A percentile compares a stretch with the other conserved stretches of the same genome.
phyloP scores from a whole-genome alignment of 92 coral and sea anemone genomes.

The Porites divaricata region DNA sequence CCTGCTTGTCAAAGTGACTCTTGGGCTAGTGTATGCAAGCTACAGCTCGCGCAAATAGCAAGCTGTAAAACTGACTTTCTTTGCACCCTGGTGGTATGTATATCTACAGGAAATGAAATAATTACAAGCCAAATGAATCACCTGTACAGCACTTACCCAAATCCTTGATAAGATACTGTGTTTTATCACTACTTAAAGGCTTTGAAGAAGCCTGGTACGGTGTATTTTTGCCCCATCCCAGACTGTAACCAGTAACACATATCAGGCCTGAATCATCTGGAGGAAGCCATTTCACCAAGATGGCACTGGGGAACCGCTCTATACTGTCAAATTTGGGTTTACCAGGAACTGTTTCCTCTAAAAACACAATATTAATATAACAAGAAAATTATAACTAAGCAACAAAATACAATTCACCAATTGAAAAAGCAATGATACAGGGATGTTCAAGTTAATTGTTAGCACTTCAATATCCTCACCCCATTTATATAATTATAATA shows the following conservation, averaged over 20 bases:
- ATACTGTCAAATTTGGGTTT: constrained; percentile 6
- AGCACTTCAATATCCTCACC: too few relatives aligned
- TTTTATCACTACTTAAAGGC: constrained; percentile 41
- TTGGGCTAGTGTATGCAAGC: too few relatives aligned
- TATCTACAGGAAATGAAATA: too few relatives aligned
- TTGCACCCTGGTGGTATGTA: too few relatives aligned
- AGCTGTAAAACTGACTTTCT: too few relatives aligned
- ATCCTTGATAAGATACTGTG: constrained; percentile 56
- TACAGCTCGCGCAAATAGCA: too few relatives aligned
- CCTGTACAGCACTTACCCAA: constrained; percentile 63
- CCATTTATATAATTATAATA: too few relatives aligned
- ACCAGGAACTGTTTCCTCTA: constrained; percentile 43
- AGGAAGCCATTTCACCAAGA: constrained; percentile 84
- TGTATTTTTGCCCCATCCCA: constrained; percentile 77
- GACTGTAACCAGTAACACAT: constrained; percentile 74
- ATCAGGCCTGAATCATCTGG: constrained; percentile 80
- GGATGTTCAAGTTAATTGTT: too few relatives aligned
- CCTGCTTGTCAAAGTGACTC: too few relatives aligned
- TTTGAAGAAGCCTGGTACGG: constrained; percentile 50
- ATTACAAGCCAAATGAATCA: not conserved
- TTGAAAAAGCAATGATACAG: too few relatives aligned
- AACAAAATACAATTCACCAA: too few relatives aligned
- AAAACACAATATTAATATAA: not conserved
- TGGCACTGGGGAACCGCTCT: constrained; percentile 18
- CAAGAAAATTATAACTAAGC: too few relatives aligned